Conservation (phyloP, 2,113 vertebrate genomes). For the Sus scrofa region T2T-Sscrofa CM000814.6:2060501-2061000, state of each 20-base stretch:
- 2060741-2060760: not conserved
- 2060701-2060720: not conserved
- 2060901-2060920: not conserved
- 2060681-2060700: not conserved
- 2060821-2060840: not conserved
- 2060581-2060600: no score
- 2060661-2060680: not conserved
- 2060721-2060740: not conserved
- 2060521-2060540: not conserved
- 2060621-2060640: not conserved
- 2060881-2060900: not conserved
- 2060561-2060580: not conserved
- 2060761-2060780: not conserved
- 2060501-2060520: not conserved
- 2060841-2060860: not conserved
- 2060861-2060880: not conserved
- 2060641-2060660: not conserved
- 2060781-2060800: not conserved
- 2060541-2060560: not conserved
- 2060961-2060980: not conserved
- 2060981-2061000: not conserved
- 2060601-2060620: not conserved
- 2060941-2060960: not conserved
- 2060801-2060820: no score
- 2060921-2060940: not conserved